Base-by-base conservation (phyloP, 1,140 invertebrate species). In the Caenorhabditis brenneri region DNA sequence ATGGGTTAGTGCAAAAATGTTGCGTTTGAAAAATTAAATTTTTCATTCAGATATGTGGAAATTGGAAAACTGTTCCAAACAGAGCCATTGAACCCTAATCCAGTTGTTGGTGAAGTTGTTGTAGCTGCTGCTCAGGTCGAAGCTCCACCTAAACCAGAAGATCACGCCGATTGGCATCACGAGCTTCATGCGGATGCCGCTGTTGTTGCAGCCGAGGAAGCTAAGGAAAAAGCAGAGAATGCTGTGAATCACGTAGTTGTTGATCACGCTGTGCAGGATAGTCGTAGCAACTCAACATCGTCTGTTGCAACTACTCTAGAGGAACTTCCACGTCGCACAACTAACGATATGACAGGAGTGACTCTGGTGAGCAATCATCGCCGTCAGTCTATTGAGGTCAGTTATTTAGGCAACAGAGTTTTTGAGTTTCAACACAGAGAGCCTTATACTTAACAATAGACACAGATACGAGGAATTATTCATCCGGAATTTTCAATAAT, bases 51-150 rank as follows among this genome's bases (percentile, higher is more conserved):
- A 24, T 74, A 74, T 29, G 22, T 74, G 9, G 65, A 74, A 24
- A 74, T 74, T 24, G 65, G 65, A 31, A 74, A 74, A 27, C 15
- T 74, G 36, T 74, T 46, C 10, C 65, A 74, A 74, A 1, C 65
- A 0, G 36, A 74, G n/a, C 15, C 5, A 27, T 7, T 74, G 10
- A 39, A 24, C 2, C 36, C 29, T 42, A 4, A 39, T 10, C 65
- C 65, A 65, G 58, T 36, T 19, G 58, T 65, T n/a, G 58, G 58
- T 16, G 31, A 31, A 7, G 58, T 65, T 1, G 31, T 65, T 2
- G 58, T 31, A 33, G 58, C 29, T 6, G n/a, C n/a, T n/a, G n/a
- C n/a, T n/a, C n/a, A n/a, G n/a, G 15, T 24, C 10, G 58, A 22
- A 3, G 27, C 29, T 58, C 12, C 9, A 15, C 3, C 31, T 9